Base-by-base conservation (phyloP, 2,113 vertebrate genomes). In the Ammodytes marinus region DNA sequence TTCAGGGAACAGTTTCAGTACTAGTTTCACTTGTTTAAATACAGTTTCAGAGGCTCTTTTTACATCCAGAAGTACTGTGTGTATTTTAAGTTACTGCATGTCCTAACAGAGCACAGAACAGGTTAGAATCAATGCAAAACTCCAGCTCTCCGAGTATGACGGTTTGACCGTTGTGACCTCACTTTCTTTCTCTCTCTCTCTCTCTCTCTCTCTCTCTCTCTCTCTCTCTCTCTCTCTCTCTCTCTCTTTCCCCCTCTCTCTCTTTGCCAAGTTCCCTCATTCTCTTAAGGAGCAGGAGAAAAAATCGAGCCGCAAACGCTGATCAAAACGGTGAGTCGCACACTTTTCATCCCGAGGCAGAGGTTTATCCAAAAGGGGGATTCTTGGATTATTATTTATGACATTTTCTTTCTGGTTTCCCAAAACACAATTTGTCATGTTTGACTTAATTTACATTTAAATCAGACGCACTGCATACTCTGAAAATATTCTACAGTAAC, bases 261-360 rank as follows among this genome's bases (percentile, higher is more conserved):
- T 40, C 4, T 86, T n/a, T 68, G 2, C 60, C 8, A 55, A 95
- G 94, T 77, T 59, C 94, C 2, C 75, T 90, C 43, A 88, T 89
- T 57, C 85, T 84, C n/a, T 74, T 95, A 81, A 94, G 82, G 66
- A 92, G 87, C 60, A 91, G 92, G 82, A 95, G 65, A 45, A 92
- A 89, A 76, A 40, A 27, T 27, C 55, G 54, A 59, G 47, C 68
- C 42, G 52, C 0, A 27, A 68, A 52, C 37, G 52, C 54, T 15
- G 74, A 86, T 45, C 47, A 37, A 55, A 82, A 57, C 3, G 76
- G 93, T 95, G 85, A 92, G 92, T 86, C n/a, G 40, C 17, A 67
- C 57, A 47, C 49, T 15, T 70, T 35, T 54, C 65, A 9, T 13
- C 43, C 8, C 8, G 14, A 39, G 8, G 14, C 4, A 5, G 17